Percentiles rank a stretch among this genome's conserved stretches.
phyloP scores from a whole-genome alignment of 2,888 invertebrate genomes.

The Sarcophaga variegata region DNA sequence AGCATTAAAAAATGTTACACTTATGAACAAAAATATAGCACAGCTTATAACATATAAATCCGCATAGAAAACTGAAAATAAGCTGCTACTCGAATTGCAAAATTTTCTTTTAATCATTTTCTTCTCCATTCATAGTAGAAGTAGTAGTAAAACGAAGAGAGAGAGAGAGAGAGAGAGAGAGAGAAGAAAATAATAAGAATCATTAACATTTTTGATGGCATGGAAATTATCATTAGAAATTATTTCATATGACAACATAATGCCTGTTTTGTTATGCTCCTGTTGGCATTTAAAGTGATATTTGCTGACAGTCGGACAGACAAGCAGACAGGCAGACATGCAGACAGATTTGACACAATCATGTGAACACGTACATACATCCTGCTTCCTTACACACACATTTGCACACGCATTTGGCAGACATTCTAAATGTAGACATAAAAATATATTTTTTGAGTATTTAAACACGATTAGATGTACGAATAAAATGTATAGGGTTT shows the following conservation, averaged over 20 bases:
- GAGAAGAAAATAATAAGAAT: conserved; percentile 15
- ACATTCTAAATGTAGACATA: conserved; percentile 5
- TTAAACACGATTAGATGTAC: conserved; percentile 14
- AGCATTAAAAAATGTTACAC: too few species aligned
- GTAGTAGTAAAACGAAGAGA: too few species aligned
- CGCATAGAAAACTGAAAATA: not conserved
- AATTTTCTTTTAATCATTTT: not conserved
- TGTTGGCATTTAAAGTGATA: conserved; percentile 1
- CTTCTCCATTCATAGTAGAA: not conserved
- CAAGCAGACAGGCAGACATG: not conserved
- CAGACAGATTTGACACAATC: not conserved
- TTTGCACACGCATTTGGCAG: not conserved
- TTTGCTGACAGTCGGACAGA: not conserved
- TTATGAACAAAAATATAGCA: too few species aligned
- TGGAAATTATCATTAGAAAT: conserved; percentile 19
- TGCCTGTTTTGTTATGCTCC: conserved; percentile 8
- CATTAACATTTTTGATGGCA: conserved; percentile 17
- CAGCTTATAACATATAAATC: too few species aligned
- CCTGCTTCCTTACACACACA: conserved; percentile 8
- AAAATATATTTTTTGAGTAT: not conserved
- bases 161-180: too few species aligned
- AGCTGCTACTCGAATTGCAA: not conserved
- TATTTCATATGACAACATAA: conserved; percentile 27
- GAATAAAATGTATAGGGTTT: not conserved
- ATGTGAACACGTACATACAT: not conserved